Percentiles rank a stretch among this genome's conserved stretches.
Evolutionary conservation across 2,888 invertebrate species (phyloP).

Genomic region (Drosophila cyrtoloma): DNA sequence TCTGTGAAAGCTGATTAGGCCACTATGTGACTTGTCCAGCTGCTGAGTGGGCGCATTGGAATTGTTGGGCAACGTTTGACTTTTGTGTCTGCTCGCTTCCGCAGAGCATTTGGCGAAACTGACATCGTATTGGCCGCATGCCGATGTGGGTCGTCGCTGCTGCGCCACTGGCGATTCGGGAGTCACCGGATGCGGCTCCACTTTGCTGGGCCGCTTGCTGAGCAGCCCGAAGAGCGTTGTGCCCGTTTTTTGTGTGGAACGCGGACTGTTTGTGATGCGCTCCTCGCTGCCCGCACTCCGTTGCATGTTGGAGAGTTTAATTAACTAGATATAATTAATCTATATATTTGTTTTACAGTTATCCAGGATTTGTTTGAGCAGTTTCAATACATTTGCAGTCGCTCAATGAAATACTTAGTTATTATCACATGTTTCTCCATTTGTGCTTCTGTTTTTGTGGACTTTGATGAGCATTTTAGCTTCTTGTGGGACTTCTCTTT

Average conservation of each 20-base stretch:
- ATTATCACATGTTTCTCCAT: constrained; percentile 43
- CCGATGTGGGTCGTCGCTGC: constrained; percentile 60
- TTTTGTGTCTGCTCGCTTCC: constrained; percentile 59
- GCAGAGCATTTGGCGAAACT: constrained; percentile 82
- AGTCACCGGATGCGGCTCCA: constrained; percentile 83
- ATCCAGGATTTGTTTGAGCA: neutral
- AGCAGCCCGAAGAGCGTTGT: constrained; percentile 80
- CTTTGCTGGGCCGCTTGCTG: constrained; percentile 84
- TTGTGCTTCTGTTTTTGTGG: constrained; percentile 30
- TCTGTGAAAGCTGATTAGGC: constrained; percentile 79
- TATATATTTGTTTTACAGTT: neutral
- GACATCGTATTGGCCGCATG: constrained; percentile 74
- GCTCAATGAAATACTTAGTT: constrained; percentile 35
- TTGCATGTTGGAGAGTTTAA: constrained; percentile 55
- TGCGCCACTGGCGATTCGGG: constrained; percentile 58
- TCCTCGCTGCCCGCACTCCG: constrained; percentile 77
- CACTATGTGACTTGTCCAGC: constrained; percentile 77
- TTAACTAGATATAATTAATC: neutral
- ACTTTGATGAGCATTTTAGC: constrained; percentile 11
- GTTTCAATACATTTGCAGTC: constrained; percentile 5
- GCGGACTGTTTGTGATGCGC: constrained; percentile 76
- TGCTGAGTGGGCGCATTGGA: constrained; percentile 22
- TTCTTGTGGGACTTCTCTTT: constrained; percentile 11
- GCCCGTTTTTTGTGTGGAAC: constrained; percentile 72
- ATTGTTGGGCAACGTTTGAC: constrained; percentile 73